Evolutionary conservation across 2,888 invertebrate genomes (phyloP), one percentile per base, ranked within the genome.

Genomic region (Amphipoea oculea): DNA sequence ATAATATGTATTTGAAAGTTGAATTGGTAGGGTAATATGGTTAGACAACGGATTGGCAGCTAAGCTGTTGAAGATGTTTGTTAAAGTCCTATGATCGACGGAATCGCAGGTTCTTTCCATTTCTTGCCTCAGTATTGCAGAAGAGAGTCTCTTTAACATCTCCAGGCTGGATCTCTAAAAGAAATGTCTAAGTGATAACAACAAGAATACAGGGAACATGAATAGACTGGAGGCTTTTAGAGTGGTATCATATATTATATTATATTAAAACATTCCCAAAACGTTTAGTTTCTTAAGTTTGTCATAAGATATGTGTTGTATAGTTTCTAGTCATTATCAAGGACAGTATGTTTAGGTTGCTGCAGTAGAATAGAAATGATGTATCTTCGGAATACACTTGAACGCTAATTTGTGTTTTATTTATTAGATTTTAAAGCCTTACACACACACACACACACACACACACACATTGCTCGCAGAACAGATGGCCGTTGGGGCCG

Each of bases 301-400:
- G 60, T 57, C 7, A 36, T 66, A 69, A 42, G 68, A 65, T 73
- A 23, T 73, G 42, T 60, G 66, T 73, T 70, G 60, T 82, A 82
- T 77, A 45, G 0, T 71, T 84, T 86, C 84, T 84, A 84, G 84
- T 84, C 86, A 84, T 82, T 62, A 67, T 65, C 2, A 72, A 66
- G 66, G 65, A 23, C 20, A 11, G 11, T 71, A 78, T 68, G 12
- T 78, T 68, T 83, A 66, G 54, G 51, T 84, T 86, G 84, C 86
- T 76, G 71, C 66, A 36, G 78, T 84, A 86, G 77, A 79, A 60
- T 68, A 63, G 54, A 76, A 69, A 57, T 76, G 23, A 71, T 78
- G 66, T 86, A 60, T 76, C 60, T 81, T 85, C 48, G 3, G 68
- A 84, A 67, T 83, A 86, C 36, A 82, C n/a, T 67, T 65, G 73